Conservation (phyloP, 2,888 invertebrate species). For the Nomada fucata region DNA sequence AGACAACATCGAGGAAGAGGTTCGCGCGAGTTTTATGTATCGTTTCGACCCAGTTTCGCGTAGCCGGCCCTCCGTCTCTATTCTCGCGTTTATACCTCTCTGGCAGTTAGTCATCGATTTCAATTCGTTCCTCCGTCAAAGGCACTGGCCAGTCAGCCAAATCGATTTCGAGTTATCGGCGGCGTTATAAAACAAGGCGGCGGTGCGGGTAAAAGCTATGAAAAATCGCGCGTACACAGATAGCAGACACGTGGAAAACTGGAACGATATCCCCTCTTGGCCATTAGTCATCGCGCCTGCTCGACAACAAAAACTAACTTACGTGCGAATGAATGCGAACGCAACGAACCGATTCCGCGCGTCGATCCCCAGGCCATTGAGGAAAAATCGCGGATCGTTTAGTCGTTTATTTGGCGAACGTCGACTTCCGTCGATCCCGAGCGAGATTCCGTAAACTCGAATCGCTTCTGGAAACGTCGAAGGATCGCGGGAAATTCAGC, state of each 20-base stretch:
- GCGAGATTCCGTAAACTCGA: neutral
- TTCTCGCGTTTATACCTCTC: slow-evolving; percentile 43
- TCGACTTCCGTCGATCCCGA: neutral
- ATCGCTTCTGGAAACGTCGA: neutral
- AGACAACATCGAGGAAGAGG: neutral
- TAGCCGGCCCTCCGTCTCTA: slow-evolving; percentile 2
- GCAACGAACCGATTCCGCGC: slow-evolving; percentile 16
- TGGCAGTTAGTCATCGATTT: slow-evolving; percentile 62
- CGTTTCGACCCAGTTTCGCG: slow-evolving; percentile 25
- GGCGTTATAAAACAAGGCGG: slow-evolving; percentile 55
- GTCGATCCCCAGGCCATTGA: slow-evolving; percentile 8
- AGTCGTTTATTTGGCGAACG: slow-evolving; percentile 1
- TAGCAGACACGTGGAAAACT: slow-evolving; percentile 65
- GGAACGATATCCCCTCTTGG: slow-evolving; percentile 71
- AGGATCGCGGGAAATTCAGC: neutral
- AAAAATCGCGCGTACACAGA: slow-evolving; percentile 76
- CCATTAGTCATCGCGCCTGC: slow-evolving; percentile 78
- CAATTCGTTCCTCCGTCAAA: slow-evolving; percentile 62
- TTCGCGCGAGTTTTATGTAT: slow-evolving; percentile 17
- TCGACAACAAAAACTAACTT: slow-evolving; percentile 74
- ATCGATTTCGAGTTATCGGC: slow-evolving; percentile 72
- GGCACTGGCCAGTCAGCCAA: slow-evolving; percentile 42
- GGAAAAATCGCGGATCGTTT: slow-evolving; percentile 35
- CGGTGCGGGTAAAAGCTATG: slow-evolving; percentile 69
- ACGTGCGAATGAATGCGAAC: slow-evolving; percentile 73